phyloP scores from a whole-genome alignment of 2,888 invertebrate species.

The Caenorhabditis sp. region DNA sequence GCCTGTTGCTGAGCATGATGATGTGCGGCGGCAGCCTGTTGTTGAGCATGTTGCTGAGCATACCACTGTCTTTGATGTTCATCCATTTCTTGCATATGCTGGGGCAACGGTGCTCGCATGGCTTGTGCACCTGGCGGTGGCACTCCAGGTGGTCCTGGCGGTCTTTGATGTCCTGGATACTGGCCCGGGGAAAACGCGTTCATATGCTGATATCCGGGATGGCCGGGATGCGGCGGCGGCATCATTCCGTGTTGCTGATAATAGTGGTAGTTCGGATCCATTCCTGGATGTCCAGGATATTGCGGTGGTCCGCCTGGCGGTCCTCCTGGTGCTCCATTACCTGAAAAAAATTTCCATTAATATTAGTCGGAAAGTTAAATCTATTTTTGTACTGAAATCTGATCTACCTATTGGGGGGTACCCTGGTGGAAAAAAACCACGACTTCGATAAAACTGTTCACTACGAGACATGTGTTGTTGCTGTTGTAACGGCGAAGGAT shows the following conservation, averaged over 20 bases:
- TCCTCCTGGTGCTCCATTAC: slow-evolving; percentile 52
- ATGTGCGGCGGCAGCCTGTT: slow-evolving; percentile 45
- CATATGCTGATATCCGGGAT: slow-evolving; percentile 61
- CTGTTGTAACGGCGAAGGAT: slow-evolving; percentile 18
- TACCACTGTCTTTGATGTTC: slow-evolving; percentile 65
- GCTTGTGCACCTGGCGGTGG: slow-evolving; percentile 53
- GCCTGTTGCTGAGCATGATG: slow-evolving; percentile 53
- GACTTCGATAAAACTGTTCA: slow-evolving; percentile 58
- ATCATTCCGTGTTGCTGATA: slow-evolving; percentile 66
- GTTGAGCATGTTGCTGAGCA: slow-evolving; percentile 59
- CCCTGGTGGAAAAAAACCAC: slow-evolving; percentile 59
- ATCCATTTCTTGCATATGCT: slow-evolving; percentile 66
- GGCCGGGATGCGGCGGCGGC: slow-evolving; percentile 55
- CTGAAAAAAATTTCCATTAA: slow-evolving; percentile 12
- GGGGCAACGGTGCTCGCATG: slow-evolving; percentile 72
- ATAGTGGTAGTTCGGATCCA: slow-evolving; percentile 62
- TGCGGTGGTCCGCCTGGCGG: slow-evolving; percentile 33
- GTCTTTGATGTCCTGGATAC: slow-evolving; percentile 57
- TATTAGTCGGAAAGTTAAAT: neutral
- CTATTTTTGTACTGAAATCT: neutral
- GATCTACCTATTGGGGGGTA: slow-evolving; percentile 35
- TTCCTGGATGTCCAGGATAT: slow-evolving; percentile 37
- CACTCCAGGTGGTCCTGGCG: slow-evolving; percentile 50
- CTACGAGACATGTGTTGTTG: slow-evolving; percentile 47
- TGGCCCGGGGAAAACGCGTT: slow-evolving; percentile 66